phyloP scores from a whole-genome alignment of 1,140 invertebrate species.

The Orussus abietinus region DNA sequence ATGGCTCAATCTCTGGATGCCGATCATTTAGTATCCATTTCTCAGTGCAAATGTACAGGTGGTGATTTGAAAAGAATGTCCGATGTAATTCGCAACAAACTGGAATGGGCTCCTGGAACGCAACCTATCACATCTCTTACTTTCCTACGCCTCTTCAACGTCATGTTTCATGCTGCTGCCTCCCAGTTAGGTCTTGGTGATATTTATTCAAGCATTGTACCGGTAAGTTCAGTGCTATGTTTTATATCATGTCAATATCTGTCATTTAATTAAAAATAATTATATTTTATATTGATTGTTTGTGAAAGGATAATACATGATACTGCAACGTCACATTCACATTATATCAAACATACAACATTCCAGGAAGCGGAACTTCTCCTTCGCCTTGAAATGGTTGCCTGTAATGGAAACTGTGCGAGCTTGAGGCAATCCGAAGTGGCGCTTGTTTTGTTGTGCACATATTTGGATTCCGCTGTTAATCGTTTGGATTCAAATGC shows the following conservation, averaged over 20 bases:
- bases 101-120: conserved; percentile 59
- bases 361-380: conserved; percentile 59
- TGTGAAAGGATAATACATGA: no score
- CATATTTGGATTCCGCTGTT: conserved; percentile 58
- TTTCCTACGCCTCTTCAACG: conserved; percentile 63
- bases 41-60: conserved; percentile 70
- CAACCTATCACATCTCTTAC: conserved; percentile 62
- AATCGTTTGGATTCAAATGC: conserved; percentile 33
- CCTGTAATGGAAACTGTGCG: conserved; percentile 66
- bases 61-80: conserved; percentile 73
- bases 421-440: conserved; percentile 64
- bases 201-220: conserved; percentile 44
- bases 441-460: conserved; percentile 67
- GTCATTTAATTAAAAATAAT: neutral
- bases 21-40: conserved; percentile 57
- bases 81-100: conserved; percentile 65
- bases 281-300: neutral
- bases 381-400: conserved; percentile 66
- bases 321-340: no score
- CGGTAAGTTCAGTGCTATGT: conserved; percentile 24
- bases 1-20: conserved; percentile 42
- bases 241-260: neutral
- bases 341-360: neutral
- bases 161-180: conserved; percentile 57
- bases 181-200: conserved; percentile 50